Percentiles rank a stretch among this genome's conserved stretches.
Evolutionary conservation across 2,113 vertebrate genomes (phyloP).

Genomic region (Nothocercus nigrocapillus): DNA sequence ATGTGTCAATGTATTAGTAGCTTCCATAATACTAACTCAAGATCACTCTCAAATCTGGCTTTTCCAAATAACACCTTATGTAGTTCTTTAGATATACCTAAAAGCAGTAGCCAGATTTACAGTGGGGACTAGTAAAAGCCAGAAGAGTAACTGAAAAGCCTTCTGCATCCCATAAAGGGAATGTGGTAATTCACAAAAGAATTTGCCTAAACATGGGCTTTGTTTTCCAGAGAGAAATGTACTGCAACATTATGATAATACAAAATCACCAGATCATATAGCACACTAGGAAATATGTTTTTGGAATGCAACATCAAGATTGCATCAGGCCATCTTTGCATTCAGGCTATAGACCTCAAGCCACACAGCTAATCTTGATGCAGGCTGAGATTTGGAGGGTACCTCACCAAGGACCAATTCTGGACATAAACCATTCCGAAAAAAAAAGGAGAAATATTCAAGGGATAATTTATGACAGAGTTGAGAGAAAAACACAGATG

Average conservation of each 20-base stretch:
- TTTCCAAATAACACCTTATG: not conserved
- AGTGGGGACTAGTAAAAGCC: not conserved
- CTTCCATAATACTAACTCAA: not conserved
- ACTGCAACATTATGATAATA: not conserved
- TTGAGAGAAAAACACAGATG: not conserved
- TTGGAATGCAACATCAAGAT: not conserved
- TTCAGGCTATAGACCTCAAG: not conserved
- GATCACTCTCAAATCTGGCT: not conserved
- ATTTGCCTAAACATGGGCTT: not conserved
- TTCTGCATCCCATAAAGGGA: not conserved
- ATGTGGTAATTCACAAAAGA: not conserved
- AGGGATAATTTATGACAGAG: slow-evolving; percentile 16
- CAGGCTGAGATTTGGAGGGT: not conserved
- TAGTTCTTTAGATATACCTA: not conserved
- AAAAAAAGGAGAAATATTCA: not conserved
- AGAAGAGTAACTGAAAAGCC: not conserved
- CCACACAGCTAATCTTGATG: not conserved
- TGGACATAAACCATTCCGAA: not conserved
- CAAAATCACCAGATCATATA: not conserved
- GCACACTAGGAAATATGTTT: not conserved
- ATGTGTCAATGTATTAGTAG: not conserved
- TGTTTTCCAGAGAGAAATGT: slow-evolving; percentile 20
- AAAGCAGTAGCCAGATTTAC: not conserved
- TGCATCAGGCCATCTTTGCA: not conserved
- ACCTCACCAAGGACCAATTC: not conserved